Evolutionary conservation across 2,797 vertebrate species (phyloP).

Genomic region (Pangasius sanitwongsei): DNA sequence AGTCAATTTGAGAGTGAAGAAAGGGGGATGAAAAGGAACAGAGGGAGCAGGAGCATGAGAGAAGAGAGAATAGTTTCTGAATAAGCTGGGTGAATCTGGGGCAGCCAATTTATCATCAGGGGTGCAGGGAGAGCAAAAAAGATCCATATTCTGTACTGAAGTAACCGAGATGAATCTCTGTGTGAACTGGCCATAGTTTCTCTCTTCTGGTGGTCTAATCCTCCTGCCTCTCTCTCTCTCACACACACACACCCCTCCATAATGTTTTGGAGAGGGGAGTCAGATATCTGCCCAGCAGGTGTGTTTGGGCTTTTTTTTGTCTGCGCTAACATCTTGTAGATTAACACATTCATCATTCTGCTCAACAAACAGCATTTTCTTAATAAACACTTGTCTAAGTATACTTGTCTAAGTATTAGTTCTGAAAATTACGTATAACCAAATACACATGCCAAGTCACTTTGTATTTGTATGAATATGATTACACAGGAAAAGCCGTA

Average conservation of each 20-base stretch:
- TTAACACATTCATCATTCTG: background rate
- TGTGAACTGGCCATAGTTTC: constrained; percentile 29
- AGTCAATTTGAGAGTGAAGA: constrained; percentile 37
- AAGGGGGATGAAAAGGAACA: constrained; percentile 22
- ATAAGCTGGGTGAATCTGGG: constrained; percentile 46
- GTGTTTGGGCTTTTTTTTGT: constrained; percentile 31
- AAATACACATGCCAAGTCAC: background rate
- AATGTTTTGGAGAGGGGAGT: constrained; percentile 18
- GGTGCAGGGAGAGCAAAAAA: constrained; percentile 21
- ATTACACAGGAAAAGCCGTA: background rate
- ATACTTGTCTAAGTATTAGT: background rate
- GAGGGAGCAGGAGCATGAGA: constrained; percentile 16
- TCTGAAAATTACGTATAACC: background rate
- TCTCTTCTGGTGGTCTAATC: constrained; percentile 27
- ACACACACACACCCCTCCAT: constrained; percentile 25
- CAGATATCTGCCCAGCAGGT: constrained; percentile 34
- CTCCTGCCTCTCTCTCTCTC: background rate
- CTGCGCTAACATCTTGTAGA: background rate
- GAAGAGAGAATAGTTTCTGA: constrained; percentile 32
- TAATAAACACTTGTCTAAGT: background rate
- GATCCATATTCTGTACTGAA: constrained; percentile 42
- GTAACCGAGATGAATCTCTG: constrained; percentile 36
- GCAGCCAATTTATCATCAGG: constrained; percentile 49
- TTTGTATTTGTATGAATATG: background rate
- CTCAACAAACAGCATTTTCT: background rate